Percentiles rank a stretch among this genome's conserved stretches.
Evolutionary conservation across 2,888 invertebrate species (phyloP).

Genomic region (Agrotis clavis): DNA sequence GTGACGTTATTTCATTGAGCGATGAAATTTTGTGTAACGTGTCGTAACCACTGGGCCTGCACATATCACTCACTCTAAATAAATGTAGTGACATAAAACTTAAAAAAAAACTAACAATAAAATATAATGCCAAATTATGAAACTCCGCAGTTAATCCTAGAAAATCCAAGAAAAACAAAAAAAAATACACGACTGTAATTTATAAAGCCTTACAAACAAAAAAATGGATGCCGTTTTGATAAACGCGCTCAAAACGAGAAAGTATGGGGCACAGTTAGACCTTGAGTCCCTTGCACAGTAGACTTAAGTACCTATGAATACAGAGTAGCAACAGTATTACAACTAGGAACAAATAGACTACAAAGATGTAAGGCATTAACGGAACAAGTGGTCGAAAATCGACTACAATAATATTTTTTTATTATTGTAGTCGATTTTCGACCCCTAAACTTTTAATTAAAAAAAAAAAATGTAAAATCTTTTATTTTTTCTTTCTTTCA

Average conservation of each 20-base stretch:
- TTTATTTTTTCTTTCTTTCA: too few relatives aligned
- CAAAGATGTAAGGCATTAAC: not conserved
- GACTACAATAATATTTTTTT: too few relatives aligned
- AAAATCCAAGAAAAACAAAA: conserved; percentile 23
- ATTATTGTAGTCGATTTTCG: too few relatives aligned
- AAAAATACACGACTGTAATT: conserved; percentile 44
- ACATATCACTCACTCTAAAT: too few relatives aligned
- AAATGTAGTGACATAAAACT: too few relatives aligned
- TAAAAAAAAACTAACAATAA: not conserved
- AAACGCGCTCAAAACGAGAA: conserved; percentile 72
- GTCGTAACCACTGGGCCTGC: too few relatives aligned
- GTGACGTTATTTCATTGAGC: too few relatives aligned
- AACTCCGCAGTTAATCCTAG: not conserved
- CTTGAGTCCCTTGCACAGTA: conserved; percentile 64
- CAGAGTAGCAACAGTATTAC: not conserved
- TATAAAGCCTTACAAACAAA: conserved; percentile 53
- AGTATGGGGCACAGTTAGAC: conserved; percentile 67
- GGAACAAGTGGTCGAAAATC: too few relatives aligned
- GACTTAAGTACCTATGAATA: not conserved
- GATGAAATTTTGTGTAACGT: too few relatives aligned
- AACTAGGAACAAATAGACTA: not conserved
- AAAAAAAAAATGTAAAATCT: too few relatives aligned
- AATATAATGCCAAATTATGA: not conserved
- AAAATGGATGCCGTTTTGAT: conserved; percentile 61
- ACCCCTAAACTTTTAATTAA: too few relatives aligned